A percentile compares a stretch with the other conserved stretches of the same genome.
Evolutionary conservation across 2,113 vertebrate species (phyloP).

Genomic region (Trinectes maculatus): DNA sequence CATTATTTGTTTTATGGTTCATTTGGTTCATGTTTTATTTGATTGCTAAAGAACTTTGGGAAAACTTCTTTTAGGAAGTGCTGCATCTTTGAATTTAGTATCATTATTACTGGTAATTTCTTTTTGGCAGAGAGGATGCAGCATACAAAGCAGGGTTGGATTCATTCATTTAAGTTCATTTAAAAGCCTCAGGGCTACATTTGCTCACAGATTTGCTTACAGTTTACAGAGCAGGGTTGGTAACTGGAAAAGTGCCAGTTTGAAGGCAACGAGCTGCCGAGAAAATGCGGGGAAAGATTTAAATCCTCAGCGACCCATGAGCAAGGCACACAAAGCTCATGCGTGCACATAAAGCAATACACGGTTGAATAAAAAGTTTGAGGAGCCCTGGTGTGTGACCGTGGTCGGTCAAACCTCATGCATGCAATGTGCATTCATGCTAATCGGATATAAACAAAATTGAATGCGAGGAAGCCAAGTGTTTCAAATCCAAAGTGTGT

Average conservation of each 20-base stretch:
- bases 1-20: slow-evolving; percentile 20
- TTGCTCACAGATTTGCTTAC: slow-evolving; percentile 13
- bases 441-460: slow-evolving; percentile 56
- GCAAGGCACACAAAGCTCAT: slow-evolving; percentile 7
- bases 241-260: slow-evolving; percentile 42
- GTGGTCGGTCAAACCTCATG: slow-evolving; percentile 33
- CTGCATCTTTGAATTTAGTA: not conserved
- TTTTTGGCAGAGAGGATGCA: slow-evolving; percentile 10
- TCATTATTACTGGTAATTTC: not conserved
- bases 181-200: slow-evolving; percentile 34
- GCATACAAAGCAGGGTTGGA: slow-evolving; percentile 28
- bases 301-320: not conserved
- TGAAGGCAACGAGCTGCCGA: slow-evolving; percentile 23
- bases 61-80: slow-evolving; percentile 20
- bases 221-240: slow-evolving; percentile 35
- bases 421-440: slow-evolving; percentile 30
- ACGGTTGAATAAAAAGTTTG: not conserved
- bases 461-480: slow-evolving; percentile 40
- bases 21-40: slow-evolving; percentile 22
- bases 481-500: slow-evolving; percentile 65
- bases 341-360: not conserved
- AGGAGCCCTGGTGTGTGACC: not conserved
- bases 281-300: not conserved
- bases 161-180: slow-evolving; percentile 51
- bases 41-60: slow-evolving; percentile 19